Evolutionary conservation across 2,888 invertebrate species (phyloP), one percentile per base, ranked within the genome.

Genomic region (Macroteleia sp.): DNA sequence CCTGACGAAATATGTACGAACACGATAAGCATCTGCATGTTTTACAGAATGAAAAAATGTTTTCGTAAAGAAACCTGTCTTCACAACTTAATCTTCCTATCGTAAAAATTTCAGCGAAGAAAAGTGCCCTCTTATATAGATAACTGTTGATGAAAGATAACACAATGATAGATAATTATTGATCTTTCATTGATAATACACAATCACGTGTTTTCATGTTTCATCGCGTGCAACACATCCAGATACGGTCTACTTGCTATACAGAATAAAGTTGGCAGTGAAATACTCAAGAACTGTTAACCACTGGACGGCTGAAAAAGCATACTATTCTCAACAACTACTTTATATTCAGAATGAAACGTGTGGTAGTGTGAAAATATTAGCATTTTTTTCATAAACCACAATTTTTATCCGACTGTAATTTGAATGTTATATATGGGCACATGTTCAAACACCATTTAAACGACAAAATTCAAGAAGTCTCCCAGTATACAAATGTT

Each of bases 161-260:
- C 30, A 48, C 52, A 66, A 66, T 74, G 59, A 74, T 59, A 66
- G 74, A 66, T 59, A 74, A 74, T 73, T 73, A 73, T 74, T 74
- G 74, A 74, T 74, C 66, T 44, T 52, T 44, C 74, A 74, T 66
- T 74, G 74, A 74, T 66, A 67, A 74, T 56, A 59, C 59, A 66
- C 52, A 67, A 74, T 67, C 66, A 74, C 41, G 59, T 64, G 46
- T 74, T 74, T 74, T 74, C 67, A 59, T 74, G 67, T 74, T 67
- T 46, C 74, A 74, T 67, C 74, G 74, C 73, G 59, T 74, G 73
- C 73, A 62, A 54, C 39, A 66, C 52, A 59, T 59, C 48, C 66
- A 66, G 66, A 75, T 67, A 75, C 74, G 74, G 74, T 75, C 74
- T 75, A 75, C 74, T 75, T 75, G 67, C 52, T 59, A 46, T 67